phyloP scores from a whole-genome alignment of 2,113 vertebrate species.

The Tragelaphus imberbis region DNA sequence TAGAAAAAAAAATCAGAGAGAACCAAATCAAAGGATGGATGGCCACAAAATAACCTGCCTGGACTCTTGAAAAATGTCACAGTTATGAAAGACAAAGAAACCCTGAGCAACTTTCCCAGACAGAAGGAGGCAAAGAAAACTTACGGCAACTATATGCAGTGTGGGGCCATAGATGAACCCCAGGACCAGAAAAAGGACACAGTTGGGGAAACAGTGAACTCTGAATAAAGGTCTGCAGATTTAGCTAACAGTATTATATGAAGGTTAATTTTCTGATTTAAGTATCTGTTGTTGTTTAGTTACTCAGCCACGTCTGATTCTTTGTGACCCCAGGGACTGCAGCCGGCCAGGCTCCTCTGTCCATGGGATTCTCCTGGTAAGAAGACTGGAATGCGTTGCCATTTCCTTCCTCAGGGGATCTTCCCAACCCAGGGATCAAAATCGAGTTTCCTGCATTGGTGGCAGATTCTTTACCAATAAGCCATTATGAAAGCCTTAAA shows the following conservation, averaged over 20 bases:
- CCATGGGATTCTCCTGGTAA: not conserved
- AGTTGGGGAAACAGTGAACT: not conserved
- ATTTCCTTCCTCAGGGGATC: not conserved
- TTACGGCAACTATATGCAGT: not conserved
- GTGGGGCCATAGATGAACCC: not conserved
- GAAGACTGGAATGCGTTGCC: not conserved
- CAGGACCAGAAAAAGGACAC: not conserved
- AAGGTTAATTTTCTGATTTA: not conserved
- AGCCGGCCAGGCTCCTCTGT: not conserved
- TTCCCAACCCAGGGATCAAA: not conserved
- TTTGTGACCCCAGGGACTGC: not conserved
- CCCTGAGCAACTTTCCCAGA: not conserved
- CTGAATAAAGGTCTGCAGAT: not conserved
- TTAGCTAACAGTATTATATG: too few species aligned
- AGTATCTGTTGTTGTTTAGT: not conserved
- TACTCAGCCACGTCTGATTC: not conserved
- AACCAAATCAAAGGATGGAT: not conserved
- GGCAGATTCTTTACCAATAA: not conserved
- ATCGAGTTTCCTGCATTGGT: not conserved
- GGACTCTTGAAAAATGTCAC: not conserved
- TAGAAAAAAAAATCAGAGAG: not conserved
- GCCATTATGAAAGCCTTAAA: not conserved
- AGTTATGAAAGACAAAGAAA: not conserved
- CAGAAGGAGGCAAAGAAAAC: not conserved
- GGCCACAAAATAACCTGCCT: not conserved